Evolutionary conservation across 2,888 invertebrate species (phyloP), one percentile per base, ranked within the genome.

Genomic region (Andrena minutula): DNA sequence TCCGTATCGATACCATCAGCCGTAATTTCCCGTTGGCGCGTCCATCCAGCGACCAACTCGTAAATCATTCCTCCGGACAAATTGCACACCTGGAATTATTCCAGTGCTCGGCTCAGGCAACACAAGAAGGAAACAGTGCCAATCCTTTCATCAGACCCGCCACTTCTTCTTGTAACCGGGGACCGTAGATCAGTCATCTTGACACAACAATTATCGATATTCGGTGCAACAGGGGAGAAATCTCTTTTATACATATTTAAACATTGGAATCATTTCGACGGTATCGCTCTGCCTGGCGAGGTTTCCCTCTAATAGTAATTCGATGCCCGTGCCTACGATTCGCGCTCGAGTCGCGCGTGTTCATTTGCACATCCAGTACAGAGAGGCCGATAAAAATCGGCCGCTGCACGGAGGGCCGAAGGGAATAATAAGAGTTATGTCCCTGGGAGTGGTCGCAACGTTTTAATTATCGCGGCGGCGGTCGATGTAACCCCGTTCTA

Each of bases 381-480:
- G 56, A 16, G 26, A 30, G 28, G 20, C 49, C 35, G 81, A 81
- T 81, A 79, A 80, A 80, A 81, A 79, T 73, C 73, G 69, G n/a
- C 49, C 35, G 30, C 56, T 23, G 41, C 60, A 63, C 26, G 35
- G 72, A 66, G 56, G 53, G 69, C 63, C 63, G 68, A 74, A 82
- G 75, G 77, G 78, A 74, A 73, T 79, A 81, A 84, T 82, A 84
- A 84, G 76, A 86, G 81, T 86, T 86, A 84, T 75, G 78, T 84
- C 75, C 70, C 65, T 75, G 74, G 76, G 75, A 72, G 82, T 78
- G 75, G 85, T 79, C 73, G 82, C 82, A 88, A 87, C 86, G 86
- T 83, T 87, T 87, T 87, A 88, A 87, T 87, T 87, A 87, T 85
- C 83, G 74, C 69, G 66, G 49, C 20, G 49, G 75, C 66, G 79